These are phyloP conservation scores for Channallabes apus DNA, from an alignment of 2,797 vertebrate species.

Conservation along the genomic window DNA sequence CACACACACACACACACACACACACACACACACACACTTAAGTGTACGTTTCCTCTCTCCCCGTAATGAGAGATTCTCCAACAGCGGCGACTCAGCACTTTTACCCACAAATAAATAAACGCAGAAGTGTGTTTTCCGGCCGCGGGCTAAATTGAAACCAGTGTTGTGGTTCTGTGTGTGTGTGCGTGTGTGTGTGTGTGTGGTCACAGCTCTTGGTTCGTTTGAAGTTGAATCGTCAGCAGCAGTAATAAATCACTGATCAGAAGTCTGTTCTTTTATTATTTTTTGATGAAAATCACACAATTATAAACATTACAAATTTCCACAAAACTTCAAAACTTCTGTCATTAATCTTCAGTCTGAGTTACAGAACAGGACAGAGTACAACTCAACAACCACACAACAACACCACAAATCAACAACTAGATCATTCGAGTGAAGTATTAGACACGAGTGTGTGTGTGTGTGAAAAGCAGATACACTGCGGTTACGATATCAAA, in stretches of 20 bases:
- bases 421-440: no score
- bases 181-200: conserved; percentile 44
- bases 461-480: background rate
- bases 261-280: background rate
- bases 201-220: conserved; percentile 6
- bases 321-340: background rate
- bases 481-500: background rate
- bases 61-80: conserved; percentile 44
- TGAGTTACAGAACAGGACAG: background rate
- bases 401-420: no score
- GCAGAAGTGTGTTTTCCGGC: conserved; percentile 42
- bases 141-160: conserved; percentile 43
- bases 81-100: conserved; percentile 47
- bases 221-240: conserved; percentile 21
- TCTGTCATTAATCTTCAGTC: background rate
- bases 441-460: no score
- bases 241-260: conserved; percentile 16
- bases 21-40: conserved; percentile 22
- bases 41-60: background rate
- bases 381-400: background rate
- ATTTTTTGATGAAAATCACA: background rate
- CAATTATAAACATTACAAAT: background rate
- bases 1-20: conserved; percentile 21
- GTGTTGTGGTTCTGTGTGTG: conserved; percentile 48
- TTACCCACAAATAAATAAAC: conserved; percentile 50